Base-by-base conservation (phyloP, 2,888 invertebrate genomes). In the Agrochola macilenta region DNA sequence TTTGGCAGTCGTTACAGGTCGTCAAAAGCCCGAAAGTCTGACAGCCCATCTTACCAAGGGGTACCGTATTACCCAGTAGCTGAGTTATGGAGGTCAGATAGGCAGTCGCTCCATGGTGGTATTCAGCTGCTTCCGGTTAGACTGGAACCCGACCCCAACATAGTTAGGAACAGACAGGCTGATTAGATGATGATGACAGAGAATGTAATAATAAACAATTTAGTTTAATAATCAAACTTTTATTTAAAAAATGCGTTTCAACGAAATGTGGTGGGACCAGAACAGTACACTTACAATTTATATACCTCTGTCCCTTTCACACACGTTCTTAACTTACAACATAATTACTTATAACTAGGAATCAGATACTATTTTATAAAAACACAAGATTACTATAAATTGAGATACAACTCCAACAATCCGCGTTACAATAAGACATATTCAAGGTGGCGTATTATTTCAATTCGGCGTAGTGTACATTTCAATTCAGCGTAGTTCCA, bases 241-340 rank as follows among this genome's bases (percentile, higher is more conserved):
- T 63, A 77, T 82, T 81, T 17, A 65, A 74, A 74, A 85, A 77
- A 52, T 66, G 63, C n/a, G 46, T 65, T 74, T 30, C 23, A 70
- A 74, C 66, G 77, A 79, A 87, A 85, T 87, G 86, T 85, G 88
- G 86, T 68, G 69, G 58, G 77, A 87, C 86, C 76, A 69, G 66
- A 83, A 86, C 86, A 87, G 46, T 58, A 86, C 86, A 86, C 74
- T 72, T 46, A 87, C 86, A 87, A 80, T 80, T 74, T 77, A 65
- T 58, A 66, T 71, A 74, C 43, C 26, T 76, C 75, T 68, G 68
- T 76, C 84, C 72, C 78, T 78, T 78, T 77, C 81, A 77, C 78
- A 81, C 76, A 52, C 39, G 64, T 66, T 69, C 79, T 64, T 74
- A 66, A 74, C 66, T 66, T n/a, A 70, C 61, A 43, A 65, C 71